Conservation (phyloP, 2,888 invertebrate genomes). For the Aspidiotus destructor region DNA sequence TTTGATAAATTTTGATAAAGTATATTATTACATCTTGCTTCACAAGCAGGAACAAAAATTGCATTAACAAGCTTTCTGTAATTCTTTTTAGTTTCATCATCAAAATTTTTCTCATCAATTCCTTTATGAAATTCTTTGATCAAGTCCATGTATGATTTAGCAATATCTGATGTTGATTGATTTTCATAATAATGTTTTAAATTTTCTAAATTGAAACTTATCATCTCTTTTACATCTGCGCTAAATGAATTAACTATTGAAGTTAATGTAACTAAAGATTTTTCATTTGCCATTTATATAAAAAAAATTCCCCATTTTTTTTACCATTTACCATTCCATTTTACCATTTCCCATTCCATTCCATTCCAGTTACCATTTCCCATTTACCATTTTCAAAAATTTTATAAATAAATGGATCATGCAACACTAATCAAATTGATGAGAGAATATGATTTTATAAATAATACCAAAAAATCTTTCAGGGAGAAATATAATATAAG, state of each 20-base stretch:
- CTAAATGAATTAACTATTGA: constrained; percentile 21
- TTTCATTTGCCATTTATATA: constrained; percentile 16
- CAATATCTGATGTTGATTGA: constrained; percentile 15
- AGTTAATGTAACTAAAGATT: constrained; percentile 21
- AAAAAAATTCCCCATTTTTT: neutral
- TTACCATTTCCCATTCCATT: constrained; percentile 15
- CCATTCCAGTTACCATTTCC: constrained; percentile 20
- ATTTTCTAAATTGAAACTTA: constrained; percentile 22
- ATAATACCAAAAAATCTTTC: constrained; percentile 19
- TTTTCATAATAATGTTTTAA: constrained; percentile 18
- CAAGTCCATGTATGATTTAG: constrained; percentile 15
- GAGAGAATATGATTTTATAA: constrained; percentile 20
- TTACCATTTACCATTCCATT: constrained; percentile 16
- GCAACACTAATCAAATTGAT: constrained; percentile 18
- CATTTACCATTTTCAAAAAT: constrained; percentile 9
- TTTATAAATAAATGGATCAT: constrained; percentile 22
- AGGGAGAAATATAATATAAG: constrained; percentile 19
- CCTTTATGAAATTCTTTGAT: constrained; percentile 12
- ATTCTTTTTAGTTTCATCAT: constrained; percentile 16
- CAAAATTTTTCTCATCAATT: constrained; percentile 16
- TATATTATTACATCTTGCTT: constrained; percentile 10
- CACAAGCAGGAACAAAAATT: constrained; percentile 13
- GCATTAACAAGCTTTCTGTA: constrained; percentile 11
- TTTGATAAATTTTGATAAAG: neutral
- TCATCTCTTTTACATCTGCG: constrained; percentile 18